These are phyloP conservation scores for Pteruthius melanotis DNA, from an alignment of 2,113 vertebrate genomes.

Conservation along the genomic window DNA sequence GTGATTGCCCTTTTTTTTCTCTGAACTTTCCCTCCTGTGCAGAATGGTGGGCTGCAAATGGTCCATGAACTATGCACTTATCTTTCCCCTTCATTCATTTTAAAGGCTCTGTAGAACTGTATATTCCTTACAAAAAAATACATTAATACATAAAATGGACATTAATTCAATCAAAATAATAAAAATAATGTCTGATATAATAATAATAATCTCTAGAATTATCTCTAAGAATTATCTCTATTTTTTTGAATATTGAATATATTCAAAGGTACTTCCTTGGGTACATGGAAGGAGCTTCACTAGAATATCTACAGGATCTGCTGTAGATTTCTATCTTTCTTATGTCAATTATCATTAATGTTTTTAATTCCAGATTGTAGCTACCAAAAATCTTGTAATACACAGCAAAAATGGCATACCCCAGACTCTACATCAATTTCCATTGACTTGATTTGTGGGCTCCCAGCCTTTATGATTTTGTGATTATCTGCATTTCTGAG, in stretches of 20 bases:
- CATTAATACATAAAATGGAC: not conserved
- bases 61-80: not conserved
- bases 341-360: not conserved
- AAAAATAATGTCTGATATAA: not conserved
- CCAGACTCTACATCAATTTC: not conserved
- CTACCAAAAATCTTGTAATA: not conserved
- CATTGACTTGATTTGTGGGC: not conserved
- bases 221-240: not conserved
- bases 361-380: not conserved
- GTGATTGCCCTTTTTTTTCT: not conserved
- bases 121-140: not conserved
- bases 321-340: not conserved
- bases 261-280: too few relatives aligned
- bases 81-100: not conserved
- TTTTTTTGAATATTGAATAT: not conserved
- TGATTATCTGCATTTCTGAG: not conserved
- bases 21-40: not conserved
- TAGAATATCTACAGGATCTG: not conserved
- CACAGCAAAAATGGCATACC: not conserved
- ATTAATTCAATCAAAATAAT: not conserved
- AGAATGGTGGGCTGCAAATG: not conserved
- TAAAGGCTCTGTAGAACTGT: not conserved
- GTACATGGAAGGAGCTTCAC: not conserved
- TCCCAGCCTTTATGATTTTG: not conserved
- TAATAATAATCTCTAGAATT: not conserved